Evolutionary conservation across 2,888 invertebrate species (phyloP).

Genomic region (Ptychoptera albimana): DNA sequence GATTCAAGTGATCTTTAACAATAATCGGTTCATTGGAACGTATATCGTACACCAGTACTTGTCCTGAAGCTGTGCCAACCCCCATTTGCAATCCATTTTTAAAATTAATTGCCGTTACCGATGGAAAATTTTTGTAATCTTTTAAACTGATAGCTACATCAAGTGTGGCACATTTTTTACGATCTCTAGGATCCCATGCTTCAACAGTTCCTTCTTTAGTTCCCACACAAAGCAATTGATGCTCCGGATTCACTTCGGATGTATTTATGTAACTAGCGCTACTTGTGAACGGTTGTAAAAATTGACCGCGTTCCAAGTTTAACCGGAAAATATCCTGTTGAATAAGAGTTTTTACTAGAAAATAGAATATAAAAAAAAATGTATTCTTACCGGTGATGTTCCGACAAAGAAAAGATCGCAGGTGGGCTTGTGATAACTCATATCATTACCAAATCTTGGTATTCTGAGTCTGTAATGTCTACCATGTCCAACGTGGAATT

Average conservation of each 20-base stretch:
- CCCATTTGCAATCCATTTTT: conserved; percentile 62
- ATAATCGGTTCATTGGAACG: conserved; percentile 76
- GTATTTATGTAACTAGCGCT: conserved; percentile 63
- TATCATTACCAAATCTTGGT: conserved; percentile 88
- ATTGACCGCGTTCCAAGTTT: conserved; percentile 91
- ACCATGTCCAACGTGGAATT: conserved; percentile 91
- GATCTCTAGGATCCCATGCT: conserved; percentile 88
- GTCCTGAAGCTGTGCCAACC: conserved; percentile 88
- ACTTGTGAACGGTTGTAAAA: conserved; percentile 68
- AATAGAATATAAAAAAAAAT: conserved; percentile 3
- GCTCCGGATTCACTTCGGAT: conserved; percentile 72
- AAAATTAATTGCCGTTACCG: conserved; percentile 54
- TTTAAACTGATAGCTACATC: conserved; percentile 63
- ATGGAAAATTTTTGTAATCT: conserved; percentile 32
- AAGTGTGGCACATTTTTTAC: conserved; percentile 57
- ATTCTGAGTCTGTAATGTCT: conserved; percentile 80
- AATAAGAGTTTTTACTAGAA: conserved; percentile 10
- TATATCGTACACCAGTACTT: conserved; percentile 87
- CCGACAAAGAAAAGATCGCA: conserved; percentile 91
- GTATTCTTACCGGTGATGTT: conserved; percentile 48
- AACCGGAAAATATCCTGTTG: conserved; percentile 80
- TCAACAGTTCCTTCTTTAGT: conserved; percentile 85
- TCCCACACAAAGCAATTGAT: conserved; percentile 75
- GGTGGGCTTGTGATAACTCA: conserved; percentile 75
- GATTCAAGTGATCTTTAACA: conserved; percentile 91